Percentiles rank a stretch among this genome's conserved stretches.
Conservation (phyloP, 2,113 vertebrate species). For the Micronycteris hirsuta region DNA sequence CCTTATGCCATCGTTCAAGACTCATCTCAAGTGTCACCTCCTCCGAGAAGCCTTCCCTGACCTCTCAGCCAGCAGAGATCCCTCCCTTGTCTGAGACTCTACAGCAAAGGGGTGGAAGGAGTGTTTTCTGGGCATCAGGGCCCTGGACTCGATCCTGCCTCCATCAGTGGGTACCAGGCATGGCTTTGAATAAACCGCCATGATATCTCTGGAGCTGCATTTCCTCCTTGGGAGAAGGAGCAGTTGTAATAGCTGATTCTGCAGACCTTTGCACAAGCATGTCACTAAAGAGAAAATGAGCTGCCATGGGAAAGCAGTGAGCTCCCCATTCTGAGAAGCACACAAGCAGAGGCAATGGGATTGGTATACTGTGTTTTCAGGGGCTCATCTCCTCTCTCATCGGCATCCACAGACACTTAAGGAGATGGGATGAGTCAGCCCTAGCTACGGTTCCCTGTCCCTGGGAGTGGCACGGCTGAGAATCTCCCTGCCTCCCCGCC, state of each 20-base stretch:
- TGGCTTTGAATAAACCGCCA: neutral
- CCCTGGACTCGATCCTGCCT: neutral
- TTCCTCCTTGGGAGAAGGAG: neutral
- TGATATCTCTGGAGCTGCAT: neutral
- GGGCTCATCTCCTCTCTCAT: neutral
- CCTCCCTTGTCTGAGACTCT: neutral
- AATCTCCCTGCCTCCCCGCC: neutral
- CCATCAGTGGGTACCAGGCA: neutral
- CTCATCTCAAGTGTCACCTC: neutral
- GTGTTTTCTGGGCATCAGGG: neutral
- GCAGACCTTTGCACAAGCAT: neutral
- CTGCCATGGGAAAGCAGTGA: neutral
- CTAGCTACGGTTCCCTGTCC: neutral
- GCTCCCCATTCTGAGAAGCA: neutral
- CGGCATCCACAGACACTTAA: neutral
- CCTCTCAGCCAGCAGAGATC: neutral
- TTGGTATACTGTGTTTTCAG: neutral
- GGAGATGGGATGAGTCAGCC: neutral
- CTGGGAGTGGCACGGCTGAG: accelerated
- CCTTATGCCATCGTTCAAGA: neutral
- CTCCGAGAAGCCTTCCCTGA: neutral
- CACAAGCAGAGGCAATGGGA: neutral
- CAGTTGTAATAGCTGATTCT: neutral
- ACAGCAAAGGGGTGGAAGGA: neutral
- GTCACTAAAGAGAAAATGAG: neutral